phyloP scores from a whole-genome alignment of 2,797 vertebrate genomes.

The Danionella dracula region DNA sequence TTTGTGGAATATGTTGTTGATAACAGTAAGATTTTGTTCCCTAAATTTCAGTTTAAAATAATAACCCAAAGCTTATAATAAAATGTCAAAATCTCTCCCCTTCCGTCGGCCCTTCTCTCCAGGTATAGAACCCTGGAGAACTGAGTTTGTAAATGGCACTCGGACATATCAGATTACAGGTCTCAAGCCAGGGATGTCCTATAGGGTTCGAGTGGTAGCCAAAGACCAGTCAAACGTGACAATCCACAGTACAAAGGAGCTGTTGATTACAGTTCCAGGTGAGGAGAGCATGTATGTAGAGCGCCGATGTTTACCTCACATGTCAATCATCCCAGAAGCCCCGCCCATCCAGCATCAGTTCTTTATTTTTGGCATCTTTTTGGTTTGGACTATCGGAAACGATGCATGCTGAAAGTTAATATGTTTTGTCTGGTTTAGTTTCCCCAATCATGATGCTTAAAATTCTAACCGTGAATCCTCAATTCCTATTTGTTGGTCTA shows the following conservation, averaged over 20 bases:
- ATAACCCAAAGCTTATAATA: background rate
- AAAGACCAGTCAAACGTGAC: conserved; percentile 74
- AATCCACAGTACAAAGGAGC: conserved; percentile 80
- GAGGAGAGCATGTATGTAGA: conserved; percentile 64
- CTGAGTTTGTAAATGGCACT: conserved; percentile 88
- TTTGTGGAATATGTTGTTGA: conserved; percentile 94
- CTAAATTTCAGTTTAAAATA: background rate
- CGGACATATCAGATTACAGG: conserved; percentile 86
- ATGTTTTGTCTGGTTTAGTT: too few relatives aligned
- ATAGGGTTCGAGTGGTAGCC: conserved; percentile 89
- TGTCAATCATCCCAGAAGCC: conserved; percentile 13
- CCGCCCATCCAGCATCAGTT: background rate
- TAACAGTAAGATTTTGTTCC: conserved; percentile 85
- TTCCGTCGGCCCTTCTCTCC: conserved; percentile 35
- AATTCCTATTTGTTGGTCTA: too few relatives aligned
- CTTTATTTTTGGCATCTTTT: too few relatives aligned
- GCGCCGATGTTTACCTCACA: background rate
- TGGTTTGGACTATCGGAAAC: conserved; percentile 36
- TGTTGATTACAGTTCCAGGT: conserved; percentile 90
- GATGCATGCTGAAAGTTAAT: background rate
- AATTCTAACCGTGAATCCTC: too few relatives aligned
- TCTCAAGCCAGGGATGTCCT: conserved; percentile 88
- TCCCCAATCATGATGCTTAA: too few relatives aligned
- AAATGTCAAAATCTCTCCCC: background rate
- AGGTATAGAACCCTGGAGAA: conserved; percentile 94